Percentiles rank a stretch among this genome's conserved stretches.
These are phyloP conservation scores for Bilobella aurantiaca DNA, from an alignment of 1,140 invertebrate species.

Conservation along the genomic window DNA sequence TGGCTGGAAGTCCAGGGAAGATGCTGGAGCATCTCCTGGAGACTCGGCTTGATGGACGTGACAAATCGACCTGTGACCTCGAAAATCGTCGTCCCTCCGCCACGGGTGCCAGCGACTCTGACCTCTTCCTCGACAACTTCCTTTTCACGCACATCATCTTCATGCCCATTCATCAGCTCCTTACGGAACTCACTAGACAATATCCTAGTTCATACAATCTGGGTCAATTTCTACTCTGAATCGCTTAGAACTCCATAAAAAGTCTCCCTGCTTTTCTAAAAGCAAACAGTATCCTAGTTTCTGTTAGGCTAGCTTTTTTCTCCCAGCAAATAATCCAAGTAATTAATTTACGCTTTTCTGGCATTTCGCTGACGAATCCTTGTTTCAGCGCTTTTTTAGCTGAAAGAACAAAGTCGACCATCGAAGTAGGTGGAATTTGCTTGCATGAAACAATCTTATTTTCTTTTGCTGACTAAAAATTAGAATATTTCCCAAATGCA, in stretches of 20 bases:
- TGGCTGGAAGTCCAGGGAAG: conserved; percentile 77
- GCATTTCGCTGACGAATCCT: no score
- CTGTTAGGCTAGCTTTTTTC: no score
- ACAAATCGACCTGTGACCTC: conserved; percentile 7
- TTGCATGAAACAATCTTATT: no score
- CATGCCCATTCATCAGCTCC: conserved; percentile 65
- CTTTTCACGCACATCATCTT: conserved; percentile 77
- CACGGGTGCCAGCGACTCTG: conserved; percentile 41
- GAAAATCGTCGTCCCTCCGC: conserved; percentile 41
- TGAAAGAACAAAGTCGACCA: no score
- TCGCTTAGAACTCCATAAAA: neutral
- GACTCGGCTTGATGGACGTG: conserved; percentile 56
- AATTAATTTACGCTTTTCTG: no score
- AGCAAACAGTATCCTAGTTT: no score
- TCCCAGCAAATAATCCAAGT: no score
- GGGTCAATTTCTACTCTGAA: neutral
- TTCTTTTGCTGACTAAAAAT: no score
- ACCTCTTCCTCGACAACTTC: conserved; percentile 74
- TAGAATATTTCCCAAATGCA: no score
- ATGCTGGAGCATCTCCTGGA: conserved; percentile 79
- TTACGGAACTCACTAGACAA: conserved; percentile 63
- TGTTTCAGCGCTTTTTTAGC: no score
- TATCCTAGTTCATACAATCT: conserved; percentile 49
- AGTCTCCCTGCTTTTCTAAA: neutral
- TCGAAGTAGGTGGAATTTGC: no score